Evolutionary conservation across 35 echinoderm and acorn worm genomes (phyloP), one percentile per base, ranked within the genome.

Genomic region (Acanthaster planci): DNA sequence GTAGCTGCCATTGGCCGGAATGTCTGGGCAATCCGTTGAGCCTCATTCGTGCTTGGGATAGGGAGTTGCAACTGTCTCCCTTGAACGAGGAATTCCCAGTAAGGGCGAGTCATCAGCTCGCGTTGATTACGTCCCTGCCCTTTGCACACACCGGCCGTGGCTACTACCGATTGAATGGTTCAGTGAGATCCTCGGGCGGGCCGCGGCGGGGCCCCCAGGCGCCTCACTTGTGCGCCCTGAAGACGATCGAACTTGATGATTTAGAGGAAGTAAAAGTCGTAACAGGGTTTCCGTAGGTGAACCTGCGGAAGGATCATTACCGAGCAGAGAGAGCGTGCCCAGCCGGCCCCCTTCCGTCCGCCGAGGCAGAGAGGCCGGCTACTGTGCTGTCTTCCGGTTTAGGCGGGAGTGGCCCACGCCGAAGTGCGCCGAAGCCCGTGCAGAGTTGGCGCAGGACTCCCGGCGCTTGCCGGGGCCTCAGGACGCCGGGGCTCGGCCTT

Each of bases 261-360:
- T 93, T 93, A 93, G 91, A 93, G 91, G 91, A 93, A 93, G 91
- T 93, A 93, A 93, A 93, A 89, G 91, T 93, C 86, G 86, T 93
- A 93, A 93, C 91, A 93, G 88, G 91, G 91, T 93, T 93, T 93
- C 90, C 90, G 90, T 92, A 92, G 85, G 90, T 92, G 90, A 92
- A 92, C 90, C 85, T 92, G 90, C 90, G 90, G 85, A 92, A 92
- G 85, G 90, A 92, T 92, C 84, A 92, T 92, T 92, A 92, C 32
- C 80, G 85, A 56, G 1, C 18, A 31, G 77, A 47, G 44, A 78
- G 26, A 78, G 31, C 10, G 37, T 40, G 4, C 72, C 29, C 22
- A 10, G 18, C 77, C 27, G 9, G 75, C 26, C 22, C 76, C 77
- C 72, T 6, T 30, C 76, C 52, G 85, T 2, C 26, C 38, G 14